Base-by-base conservation (phyloP, 2,888 invertebrate species). In the Caenorhabditis wallacei region DNA sequence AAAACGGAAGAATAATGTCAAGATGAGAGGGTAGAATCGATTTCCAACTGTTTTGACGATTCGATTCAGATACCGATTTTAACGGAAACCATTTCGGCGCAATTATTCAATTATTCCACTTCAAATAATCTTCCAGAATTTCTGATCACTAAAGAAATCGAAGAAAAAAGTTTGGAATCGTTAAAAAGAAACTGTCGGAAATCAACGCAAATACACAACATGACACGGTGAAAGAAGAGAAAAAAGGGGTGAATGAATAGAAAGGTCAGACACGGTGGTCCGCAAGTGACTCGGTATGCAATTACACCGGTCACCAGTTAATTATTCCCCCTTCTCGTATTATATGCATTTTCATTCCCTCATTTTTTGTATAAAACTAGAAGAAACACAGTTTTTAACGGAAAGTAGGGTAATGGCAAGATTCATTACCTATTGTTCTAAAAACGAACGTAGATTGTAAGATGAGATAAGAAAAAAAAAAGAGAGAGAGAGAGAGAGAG, bases 81-180 rank as follows among this genome's bases (percentile, higher is more conserved):
- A 74, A 75, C 68, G 76, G 68, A 48, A 57, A 75, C 35, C 54
- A 75, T 54, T 59, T 35, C 30, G 54, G 53, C 61, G 68, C 69
- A 78, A 78, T 78, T 78, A 78, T 69, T 78, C 63, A 78, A 78
- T 78, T 63, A 69, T 78, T 78, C 78, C 78, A 78, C 78, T 63
- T 78, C 61, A 61, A 78, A 69, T 69, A 61, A 57, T 46, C 48
- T 57, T 57, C 43, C 57, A 30, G 43, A 48, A 57, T 57, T 57
- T n/a, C n/a, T 48, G 48, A 56, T 53, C 43, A 69, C 24, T 43
- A 30, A 35, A 20, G 24, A 59, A 53, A 13, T 13, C 26, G 16
- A 48, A n/a, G 51, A 56, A 46, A 43, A 30, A 43, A 35, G 18
- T 51, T 30, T 26, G 37, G 16, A 20, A 20, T 10, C 35, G n/a